Base-by-base conservation (phyloP, 2,113 vertebrate genomes). In the Mohoua ochrocephala region DNA sequence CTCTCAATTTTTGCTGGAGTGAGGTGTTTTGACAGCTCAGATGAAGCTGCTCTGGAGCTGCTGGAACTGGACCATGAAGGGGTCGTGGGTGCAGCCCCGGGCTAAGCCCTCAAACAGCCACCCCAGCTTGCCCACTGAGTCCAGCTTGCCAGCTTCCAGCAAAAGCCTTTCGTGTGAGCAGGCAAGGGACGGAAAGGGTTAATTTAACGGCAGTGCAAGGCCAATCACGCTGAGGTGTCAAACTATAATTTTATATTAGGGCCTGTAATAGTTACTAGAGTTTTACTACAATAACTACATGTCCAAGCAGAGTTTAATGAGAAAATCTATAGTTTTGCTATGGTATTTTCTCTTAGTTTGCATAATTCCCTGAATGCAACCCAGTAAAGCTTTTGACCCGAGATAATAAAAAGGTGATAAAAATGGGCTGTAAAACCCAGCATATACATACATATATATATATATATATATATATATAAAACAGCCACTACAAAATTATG, bases 211-310 rank as follows among this genome's bases (percentile, higher is more conserved):
- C 95, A 93, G 91, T 95, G 92, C 90, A 94, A 97, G 97, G 97
- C 97, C 96, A 97, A 87, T 96, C 90, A 80, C 9, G 31, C 96
- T 85, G 93, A 95, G 95, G 93, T 96, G 97, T 97, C 96, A 97
- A 97, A 97, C 98, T 98, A 97, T 98, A 98, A 98, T 98, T 98
- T 98, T 98, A 98, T 98, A 98, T 98, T 98, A 98, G 98, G 97
- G 97, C 97, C 98, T 97, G 97, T 98, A 98, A 98, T 98, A 98
- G 97, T 98, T 98, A 98, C 98, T 98, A 97, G 97, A 98, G 97
- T 98, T 98, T 98, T 98, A 98, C 98, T 98, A 98, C 98, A 98
- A 97, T 98, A 98, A 98, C 97, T 98, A 98, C 98, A 98, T 98
- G 98, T 98, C 97, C 98, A 98, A 98, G 98, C 98, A 98, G 97